Percentiles rank a stretch among this genome's conserved stretches.
Conservation (phyloP, 2,113 vertebrate species). For the Guaruba guarouba region DNA sequence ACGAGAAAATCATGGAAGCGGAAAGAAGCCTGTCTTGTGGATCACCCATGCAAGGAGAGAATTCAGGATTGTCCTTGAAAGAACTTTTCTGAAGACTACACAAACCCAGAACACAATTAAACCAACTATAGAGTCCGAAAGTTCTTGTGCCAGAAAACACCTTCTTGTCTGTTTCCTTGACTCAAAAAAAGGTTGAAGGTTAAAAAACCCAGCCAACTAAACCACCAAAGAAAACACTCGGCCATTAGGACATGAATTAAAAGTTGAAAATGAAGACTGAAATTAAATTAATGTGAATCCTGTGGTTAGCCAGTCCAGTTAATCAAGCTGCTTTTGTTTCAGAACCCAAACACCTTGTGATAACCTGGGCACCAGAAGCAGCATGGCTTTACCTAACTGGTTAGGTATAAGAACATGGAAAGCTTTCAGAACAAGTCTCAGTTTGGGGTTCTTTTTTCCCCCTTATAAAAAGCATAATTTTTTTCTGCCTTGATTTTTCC, state of each 20-base stretch:
- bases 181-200: neutral
- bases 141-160: neutral
- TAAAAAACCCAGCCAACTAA: neutral
- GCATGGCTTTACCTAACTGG: fast-evolving
- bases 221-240: neutral
- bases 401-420: fast-evolving
- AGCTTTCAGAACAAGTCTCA: neutral
- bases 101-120: neutral
- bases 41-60: neutral
- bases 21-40: neutral
- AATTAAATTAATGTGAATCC: neutral
- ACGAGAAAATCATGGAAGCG: neutral
- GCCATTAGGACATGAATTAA: neutral
- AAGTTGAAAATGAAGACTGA: neutral
- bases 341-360: fast-evolving
- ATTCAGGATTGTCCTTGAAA: neutral
- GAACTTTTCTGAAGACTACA: neutral
- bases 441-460: neutral
- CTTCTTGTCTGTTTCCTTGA: neutral
- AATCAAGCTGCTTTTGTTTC: neutral
- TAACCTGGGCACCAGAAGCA: neutral
- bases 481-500: neutral
- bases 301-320: neutral
- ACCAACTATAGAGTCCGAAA: neutral
- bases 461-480: neutral